Conservation (phyloP, 1,140 invertebrate genomes). For the Drosophila athabasca region DNA sequence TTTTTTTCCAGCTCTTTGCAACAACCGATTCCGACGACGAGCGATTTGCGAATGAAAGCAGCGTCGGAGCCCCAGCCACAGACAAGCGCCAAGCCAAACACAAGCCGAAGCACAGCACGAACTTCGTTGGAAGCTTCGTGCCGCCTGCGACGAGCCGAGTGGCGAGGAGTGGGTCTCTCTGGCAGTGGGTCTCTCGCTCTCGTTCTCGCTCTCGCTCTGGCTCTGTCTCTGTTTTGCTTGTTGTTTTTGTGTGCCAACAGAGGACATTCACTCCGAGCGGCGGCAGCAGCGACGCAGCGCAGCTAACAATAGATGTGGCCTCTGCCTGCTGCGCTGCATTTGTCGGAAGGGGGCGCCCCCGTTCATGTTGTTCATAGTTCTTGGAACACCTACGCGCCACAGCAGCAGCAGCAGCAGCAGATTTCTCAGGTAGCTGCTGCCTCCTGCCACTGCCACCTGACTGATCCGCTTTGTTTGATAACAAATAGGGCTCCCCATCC, state of each 20-base stretch:
- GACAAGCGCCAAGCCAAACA: slow-evolving; percentile 7
- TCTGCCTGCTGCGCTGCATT: slow-evolving; percentile 42
- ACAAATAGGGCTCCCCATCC: slow-evolving; percentile 40
- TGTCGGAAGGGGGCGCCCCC: slow-evolving; percentile 28
- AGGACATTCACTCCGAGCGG: slow-evolving; percentile 80
- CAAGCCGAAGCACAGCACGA: background rate
- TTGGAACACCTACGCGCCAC: slow-evolving; percentile 74
- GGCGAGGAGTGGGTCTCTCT: background rate
- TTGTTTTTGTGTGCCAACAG: slow-evolving; percentile 81
- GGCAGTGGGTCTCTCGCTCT: background rate
- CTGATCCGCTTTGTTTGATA: slow-evolving; percentile 81
- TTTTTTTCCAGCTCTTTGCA: slow-evolving; percentile 36
- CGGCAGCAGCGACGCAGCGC: slow-evolving; percentile 44
- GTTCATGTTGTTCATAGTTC: slow-evolving; percentile 69
- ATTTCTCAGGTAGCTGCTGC: slow-evolving; percentile 64
- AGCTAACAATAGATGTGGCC: slow-evolving; percentile 71
- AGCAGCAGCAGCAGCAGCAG: slow-evolving; percentile 24
- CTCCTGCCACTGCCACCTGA: slow-evolving; percentile 74
- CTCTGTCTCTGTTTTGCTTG: slow-evolving; percentile 43
- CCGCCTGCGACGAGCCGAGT: slow-evolving; percentile 21
- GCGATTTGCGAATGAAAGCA: slow-evolving; percentile 83
- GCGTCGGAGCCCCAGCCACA: slow-evolving; percentile 51
- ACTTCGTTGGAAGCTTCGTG: slow-evolving; percentile 9
- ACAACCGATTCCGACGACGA: slow-evolving; percentile 81
- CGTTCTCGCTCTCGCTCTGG: background rate